phyloP scores from a whole-genome alignment of 2,113 vertebrate genomes.

The Leiothrix lutea region DNA sequence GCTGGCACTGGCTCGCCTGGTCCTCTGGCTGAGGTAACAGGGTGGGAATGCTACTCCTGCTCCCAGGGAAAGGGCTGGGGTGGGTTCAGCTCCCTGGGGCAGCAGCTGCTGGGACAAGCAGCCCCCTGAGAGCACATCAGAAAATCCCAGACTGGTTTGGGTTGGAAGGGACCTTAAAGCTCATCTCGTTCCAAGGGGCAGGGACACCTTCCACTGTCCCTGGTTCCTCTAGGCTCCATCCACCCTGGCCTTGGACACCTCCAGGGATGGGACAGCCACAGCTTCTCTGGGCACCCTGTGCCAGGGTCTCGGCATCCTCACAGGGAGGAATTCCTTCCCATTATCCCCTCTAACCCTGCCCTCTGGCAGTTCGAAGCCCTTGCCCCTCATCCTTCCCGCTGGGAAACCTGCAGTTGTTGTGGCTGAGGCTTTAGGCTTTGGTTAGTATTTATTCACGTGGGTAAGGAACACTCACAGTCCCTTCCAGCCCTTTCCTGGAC shows the following conservation, averaged over 20 bases:
- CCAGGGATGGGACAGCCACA: neutral
- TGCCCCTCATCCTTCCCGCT: accelerated
- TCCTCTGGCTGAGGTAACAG: neutral
- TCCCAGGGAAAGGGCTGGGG: neutral
- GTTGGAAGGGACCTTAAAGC: neutral
- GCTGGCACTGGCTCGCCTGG: accelerated
- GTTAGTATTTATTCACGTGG: neutral
- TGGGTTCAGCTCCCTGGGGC: neutral
- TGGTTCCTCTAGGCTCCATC: neutral
- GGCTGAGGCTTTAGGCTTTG: neutral
- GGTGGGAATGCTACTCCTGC: neutral
- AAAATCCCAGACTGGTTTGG: neutral
- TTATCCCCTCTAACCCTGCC: accelerated
- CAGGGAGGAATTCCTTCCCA: neutral
- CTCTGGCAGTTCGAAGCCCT: accelerated
- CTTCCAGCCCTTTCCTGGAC: neutral
- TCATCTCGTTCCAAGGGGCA: accelerated
- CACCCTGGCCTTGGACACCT: accelerated
- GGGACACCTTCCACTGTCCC: accelerated
- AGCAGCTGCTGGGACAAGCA: neutral
- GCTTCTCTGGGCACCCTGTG: accelerated
- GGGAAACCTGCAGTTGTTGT: neutral
- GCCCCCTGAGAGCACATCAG: neutral
- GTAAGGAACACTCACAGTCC: accelerated
- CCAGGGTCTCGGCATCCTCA: neutral